Evolutionary conservation across 2,113 vertebrate species (phyloP).

Genomic region (Strix aluco): DNA sequence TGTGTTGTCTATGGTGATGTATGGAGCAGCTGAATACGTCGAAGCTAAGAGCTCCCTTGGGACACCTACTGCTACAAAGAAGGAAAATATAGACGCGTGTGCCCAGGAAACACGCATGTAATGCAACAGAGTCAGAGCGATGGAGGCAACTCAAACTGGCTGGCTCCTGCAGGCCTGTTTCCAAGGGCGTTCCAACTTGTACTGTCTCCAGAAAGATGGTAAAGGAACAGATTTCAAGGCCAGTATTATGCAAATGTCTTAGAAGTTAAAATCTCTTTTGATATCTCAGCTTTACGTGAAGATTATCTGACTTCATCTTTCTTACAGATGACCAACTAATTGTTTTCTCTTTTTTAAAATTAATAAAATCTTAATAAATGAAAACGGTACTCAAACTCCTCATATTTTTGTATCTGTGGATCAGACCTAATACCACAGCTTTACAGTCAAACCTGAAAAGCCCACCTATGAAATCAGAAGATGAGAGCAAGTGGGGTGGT

Average conservation of each 20-base stretch:
- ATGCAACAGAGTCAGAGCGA: not conserved
- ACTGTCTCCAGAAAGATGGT: not conserved
- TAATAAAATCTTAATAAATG: not conserved
- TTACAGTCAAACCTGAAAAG: not conserved
- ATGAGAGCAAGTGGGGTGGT: not conserved
- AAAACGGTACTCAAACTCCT: not conserved
- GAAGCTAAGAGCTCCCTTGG: constrained; percentile 57
- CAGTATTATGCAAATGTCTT: not conserved
- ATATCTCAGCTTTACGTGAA: not conserved
- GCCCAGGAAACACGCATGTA: not conserved
- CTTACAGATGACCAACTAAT: not conserved
- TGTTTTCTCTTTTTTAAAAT: not conserved
- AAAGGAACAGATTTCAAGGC: not conserved
- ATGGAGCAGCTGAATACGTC: constrained; percentile 79
- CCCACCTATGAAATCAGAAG: not conserved
- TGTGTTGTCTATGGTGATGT: constrained; percentile 67
- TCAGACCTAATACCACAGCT: not conserved
- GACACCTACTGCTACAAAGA: not conserved
- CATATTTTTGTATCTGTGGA: not conserved
- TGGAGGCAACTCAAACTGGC: not conserved
- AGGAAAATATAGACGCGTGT: not conserved
- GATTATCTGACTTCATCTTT: not conserved
- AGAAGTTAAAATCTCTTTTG: not conserved
- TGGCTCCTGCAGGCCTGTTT: not conserved
- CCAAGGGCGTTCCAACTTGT: not conserved